A percentile compares a stretch with the other conserved stretches of the same genome.
phyloP scores from a whole-genome alignment of 2,113 vertebrate species.

The Cygnus buccinator region DNA sequence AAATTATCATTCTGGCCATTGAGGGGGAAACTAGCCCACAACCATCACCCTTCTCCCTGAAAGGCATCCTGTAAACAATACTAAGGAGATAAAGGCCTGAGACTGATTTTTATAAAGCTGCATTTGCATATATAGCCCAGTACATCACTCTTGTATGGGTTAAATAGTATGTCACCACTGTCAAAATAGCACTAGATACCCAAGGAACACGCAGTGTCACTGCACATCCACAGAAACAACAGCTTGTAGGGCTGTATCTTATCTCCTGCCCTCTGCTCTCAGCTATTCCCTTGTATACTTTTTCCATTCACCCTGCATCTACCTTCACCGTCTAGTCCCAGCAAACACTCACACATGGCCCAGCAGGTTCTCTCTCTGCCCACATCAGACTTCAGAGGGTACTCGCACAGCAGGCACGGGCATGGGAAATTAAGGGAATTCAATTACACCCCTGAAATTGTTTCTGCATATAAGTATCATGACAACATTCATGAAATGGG shows the following conservation, averaged over 20 bases:
- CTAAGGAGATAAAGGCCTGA: not conserved
- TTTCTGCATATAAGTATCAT: not conserved
- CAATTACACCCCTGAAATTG: not conserved
- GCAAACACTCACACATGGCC: accelerated
- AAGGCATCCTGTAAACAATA: not conserved
- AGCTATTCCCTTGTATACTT: accelerated
- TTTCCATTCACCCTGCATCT: not conserved
- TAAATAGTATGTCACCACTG: not conserved
- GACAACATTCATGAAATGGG: not conserved
- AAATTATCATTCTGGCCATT: not conserved
- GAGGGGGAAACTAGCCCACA: not conserved
- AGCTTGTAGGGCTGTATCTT: not conserved
- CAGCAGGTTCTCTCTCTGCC: not conserved
- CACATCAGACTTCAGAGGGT: no score
- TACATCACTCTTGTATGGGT: not conserved
- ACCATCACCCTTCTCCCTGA: not conserved
- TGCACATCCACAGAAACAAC: not conserved
- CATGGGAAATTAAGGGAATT: not conserved
- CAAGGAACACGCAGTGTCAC: not conserved
- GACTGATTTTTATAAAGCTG: not conserved
- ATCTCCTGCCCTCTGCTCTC: not conserved
- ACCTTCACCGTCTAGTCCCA: not conserved
- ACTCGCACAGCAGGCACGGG: not conserved
- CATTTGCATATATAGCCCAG: not conserved
- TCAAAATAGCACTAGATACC: not conserved